Evolutionary conservation across 2,888 invertebrate species (phyloP), one percentile per base, ranked within the genome.

Genomic region (Tuberolachnus salignus): DNA sequence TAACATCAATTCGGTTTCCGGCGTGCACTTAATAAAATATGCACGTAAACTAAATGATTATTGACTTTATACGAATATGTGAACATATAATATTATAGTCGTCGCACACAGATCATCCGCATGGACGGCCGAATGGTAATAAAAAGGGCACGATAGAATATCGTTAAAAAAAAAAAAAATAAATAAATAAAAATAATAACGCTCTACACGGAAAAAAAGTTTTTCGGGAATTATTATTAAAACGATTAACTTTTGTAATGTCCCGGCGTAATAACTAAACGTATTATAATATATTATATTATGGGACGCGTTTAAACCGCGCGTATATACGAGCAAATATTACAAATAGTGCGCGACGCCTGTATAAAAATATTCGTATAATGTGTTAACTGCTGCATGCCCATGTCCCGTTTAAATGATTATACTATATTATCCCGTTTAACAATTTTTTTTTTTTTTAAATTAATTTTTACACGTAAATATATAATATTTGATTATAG

Each of bases 211-310:
- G 6, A 42, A 14, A 67, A 67, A n/a, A 44, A n/a, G n/a, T 9
- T 69, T 69, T 69, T 69, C 23, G 16, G 64, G 42, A 53, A 69
- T 69, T 53, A 69, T 69, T 53, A 69, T 69, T 53, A 69, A 69
- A 69, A 53, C 69, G 53, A 69, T 69, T 69, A 69, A 34, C 42
- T 19, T 53, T 13, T n/a, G n/a, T n/a, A 69, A 34, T 13, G 53
- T 14, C 53, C 53, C 53, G 53, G 42, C 53, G 4, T 42, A 69
- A 49, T 53, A 69, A n/a, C 53, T 53, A 53, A 69, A 69, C 53
- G 69, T 69, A 51, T 21, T 69, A 23, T 66, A 66, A 4, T 64
- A 64, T 8, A n/a, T n/a, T n/a, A 51, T n/a, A 51, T 51, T 2
- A 11, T 13, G 3, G 19, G 42, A 53, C 69, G 34, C 34, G 34